Percentiles rank a stretch among this genome's conserved stretches.
Conservation (phyloP, 2,797 vertebrate genomes). For the Eutrigla gurnardus region DNA sequence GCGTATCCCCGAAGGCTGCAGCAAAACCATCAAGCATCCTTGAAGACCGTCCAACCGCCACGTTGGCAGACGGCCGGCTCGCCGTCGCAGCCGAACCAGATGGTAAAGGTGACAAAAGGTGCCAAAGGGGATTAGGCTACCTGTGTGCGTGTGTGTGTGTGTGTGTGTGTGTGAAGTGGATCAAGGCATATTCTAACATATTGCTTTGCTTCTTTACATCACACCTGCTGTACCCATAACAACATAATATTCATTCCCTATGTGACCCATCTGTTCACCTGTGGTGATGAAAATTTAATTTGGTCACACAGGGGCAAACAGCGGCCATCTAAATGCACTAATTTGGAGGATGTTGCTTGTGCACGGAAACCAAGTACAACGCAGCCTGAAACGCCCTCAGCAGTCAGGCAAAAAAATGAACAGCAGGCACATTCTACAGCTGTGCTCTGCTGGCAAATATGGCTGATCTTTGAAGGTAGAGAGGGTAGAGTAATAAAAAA, state of each 20-base stretch:
- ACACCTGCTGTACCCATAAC: slow-evolving; percentile 21
- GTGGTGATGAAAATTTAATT: slow-evolving; percentile 14
- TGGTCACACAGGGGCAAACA: slow-evolving; percentile 2
- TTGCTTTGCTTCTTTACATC: neutral
- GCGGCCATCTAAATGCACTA: neutral
- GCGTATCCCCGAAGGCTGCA: slow-evolving; percentile 24
- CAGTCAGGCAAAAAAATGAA: slow-evolving; percentile 2
- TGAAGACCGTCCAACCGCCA: slow-evolving; percentile 51
- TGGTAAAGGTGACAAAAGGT: slow-evolving; percentile 61
- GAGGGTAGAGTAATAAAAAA: slow-evolving; percentile 2
- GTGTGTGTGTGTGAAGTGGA: slow-evolving; percentile 12
- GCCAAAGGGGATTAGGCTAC: slow-evolving; percentile 50
- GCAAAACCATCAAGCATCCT: slow-evolving; percentile 39
- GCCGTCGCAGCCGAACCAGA: slow-evolving; percentile 59
- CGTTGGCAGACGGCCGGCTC: slow-evolving; percentile 48
- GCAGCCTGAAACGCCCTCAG: slow-evolving; percentile 1
- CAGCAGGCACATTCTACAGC: slow-evolving; percentile 26
- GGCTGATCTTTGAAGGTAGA: no score
- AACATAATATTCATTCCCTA: slow-evolving; percentile 1
- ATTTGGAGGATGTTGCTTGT: slow-evolving; percentile 10
- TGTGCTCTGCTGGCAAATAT: slow-evolving; percentile 39
- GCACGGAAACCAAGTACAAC: slow-evolving; percentile 10
- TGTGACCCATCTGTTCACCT: slow-evolving; percentile 31
- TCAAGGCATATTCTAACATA: slow-evolving; percentile 20
- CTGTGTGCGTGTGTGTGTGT: slow-evolving; percentile 16